phyloP scores from a whole-genome alignment of 1,140 invertebrate genomes.

The Galleria mellonella region DNA sequence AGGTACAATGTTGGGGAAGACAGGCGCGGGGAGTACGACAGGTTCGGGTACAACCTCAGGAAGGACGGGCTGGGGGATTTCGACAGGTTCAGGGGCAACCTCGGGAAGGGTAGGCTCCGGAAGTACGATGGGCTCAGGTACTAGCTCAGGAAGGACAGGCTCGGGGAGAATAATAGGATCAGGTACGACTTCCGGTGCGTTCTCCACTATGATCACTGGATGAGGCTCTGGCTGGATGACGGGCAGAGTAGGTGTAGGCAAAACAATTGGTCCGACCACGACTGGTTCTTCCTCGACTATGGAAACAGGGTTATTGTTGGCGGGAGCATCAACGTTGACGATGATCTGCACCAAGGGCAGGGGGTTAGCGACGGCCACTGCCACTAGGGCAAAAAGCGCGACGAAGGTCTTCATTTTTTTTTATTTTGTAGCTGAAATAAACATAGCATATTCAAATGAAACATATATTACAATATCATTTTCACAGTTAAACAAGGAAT shows the following conservation, averaged over 20 bases:
- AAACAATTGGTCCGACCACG: background rate
- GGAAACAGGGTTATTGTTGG: too few species aligned
- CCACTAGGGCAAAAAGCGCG: conserved; percentile 24
- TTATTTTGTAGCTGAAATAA: conserved; percentile 1
- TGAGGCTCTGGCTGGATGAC: conserved; percentile 6
- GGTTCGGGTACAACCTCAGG: conserved; percentile 11
- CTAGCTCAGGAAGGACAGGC: conserved; percentile 11
- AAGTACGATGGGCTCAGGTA: conserved; percentile 10
- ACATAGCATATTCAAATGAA: too few species aligned
- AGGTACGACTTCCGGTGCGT: conserved; percentile 7
- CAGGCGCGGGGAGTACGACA: conserved; percentile 1
- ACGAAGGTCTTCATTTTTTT: conserved; percentile 24
- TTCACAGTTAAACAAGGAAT: too few species aligned
- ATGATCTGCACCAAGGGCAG: conserved; percentile 36
- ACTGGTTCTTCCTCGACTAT: background rate
- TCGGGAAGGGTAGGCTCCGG: conserved; percentile 1
- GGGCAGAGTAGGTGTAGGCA: conserved; percentile 6
- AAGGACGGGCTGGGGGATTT: background rate
- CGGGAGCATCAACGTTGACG: conserved; percentile 23
- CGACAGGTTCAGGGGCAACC: background rate
- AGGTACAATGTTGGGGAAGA: conserved; percentile 7
- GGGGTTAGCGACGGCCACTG: conserved; percentile 29
- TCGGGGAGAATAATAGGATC: conserved; percentile 17
- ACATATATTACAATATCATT: too few species aligned
- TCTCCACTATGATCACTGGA: conserved; percentile 8